These are phyloP conservation scores for Sinhomidia bicolor DNA, from an alignment of 2,888 invertebrate species.

Conservation along the genomic window DNA sequence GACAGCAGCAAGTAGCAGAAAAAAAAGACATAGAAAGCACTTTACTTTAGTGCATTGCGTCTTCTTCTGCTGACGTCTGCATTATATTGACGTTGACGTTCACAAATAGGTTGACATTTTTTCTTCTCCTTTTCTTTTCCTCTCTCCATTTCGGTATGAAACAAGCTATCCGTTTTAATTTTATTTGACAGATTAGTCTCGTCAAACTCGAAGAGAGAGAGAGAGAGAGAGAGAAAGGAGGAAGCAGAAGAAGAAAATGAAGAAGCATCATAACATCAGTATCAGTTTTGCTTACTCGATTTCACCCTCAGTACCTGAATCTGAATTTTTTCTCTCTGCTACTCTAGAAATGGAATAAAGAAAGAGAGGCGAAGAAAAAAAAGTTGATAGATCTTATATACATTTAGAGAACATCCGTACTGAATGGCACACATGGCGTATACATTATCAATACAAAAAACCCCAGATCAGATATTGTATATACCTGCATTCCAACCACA, in stretches of 20 bases:
- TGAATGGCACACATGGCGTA: conserved; percentile 30
- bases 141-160: conserved; percentile 15
- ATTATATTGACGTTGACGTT: conserved; percentile 56
- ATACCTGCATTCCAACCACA: not conserved
- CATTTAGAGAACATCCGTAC: conserved; percentile 38
- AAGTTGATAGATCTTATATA: not conserved
- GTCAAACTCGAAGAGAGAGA: not conserved
- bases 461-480: too few relatives aligned
- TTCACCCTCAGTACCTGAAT: conserved; percentile 53
- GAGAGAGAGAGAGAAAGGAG: too few relatives aligned
- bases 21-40: conserved; percentile 23
- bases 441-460: conserved; percentile 27
- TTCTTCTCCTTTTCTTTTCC: not conserved
- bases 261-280: too few relatives aligned
- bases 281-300: conserved; percentile 42
- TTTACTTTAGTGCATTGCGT: conserved; percentile 38
- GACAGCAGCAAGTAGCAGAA: not conserved
- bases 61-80: conserved; percentile 67
- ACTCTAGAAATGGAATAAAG: not conserved
- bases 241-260: too few relatives aligned
- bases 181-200: conserved; percentile 69
- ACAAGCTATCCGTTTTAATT: conserved; percentile 65
- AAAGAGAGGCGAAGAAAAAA: not conserved
- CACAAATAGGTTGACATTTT: conserved; percentile 64
- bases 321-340: conserved; percentile 2